Base-by-base conservation (phyloP, 37 sponge, comb jelly and placozoan species). In the Agelas oroides region DNA sequence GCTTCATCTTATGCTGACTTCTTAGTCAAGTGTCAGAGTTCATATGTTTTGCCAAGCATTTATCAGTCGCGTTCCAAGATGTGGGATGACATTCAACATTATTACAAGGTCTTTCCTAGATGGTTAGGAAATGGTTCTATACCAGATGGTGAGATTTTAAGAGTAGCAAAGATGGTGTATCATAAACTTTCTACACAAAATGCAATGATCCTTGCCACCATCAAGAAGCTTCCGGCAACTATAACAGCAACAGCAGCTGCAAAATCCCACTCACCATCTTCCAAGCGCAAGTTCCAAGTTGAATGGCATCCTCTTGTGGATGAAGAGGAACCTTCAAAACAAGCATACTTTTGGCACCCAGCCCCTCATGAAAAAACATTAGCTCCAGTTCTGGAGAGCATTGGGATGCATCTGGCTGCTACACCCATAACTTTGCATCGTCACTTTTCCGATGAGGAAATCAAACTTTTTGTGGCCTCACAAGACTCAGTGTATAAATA, bases 1-100 rank as follows among this genome's bases (percentile, higher is more conserved):
- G 46, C 78, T 6, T 58, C 90, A n/a, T 90, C 94, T 32, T 93
- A 86, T 70, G 65, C 57, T 5, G 8, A 73, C 6, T 87, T 94
- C 58, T 70, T 94, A 21, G 58, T 60, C 12, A 19, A 70, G 5
- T 18, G 15, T 69, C 56, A 30, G 34, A 15, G 23, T 2, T 15
- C 38, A 32, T 65, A 28, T 2, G 0, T 85, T 28, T 23, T 60
- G 3, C 33, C 19, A 69, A 32, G 54, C 21, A 18, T 21, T 14
- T 72, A 72, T 46, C 0, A 34, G 12, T 25, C 41, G n/a, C 33
- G 6, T 39, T 21, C 41, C 32, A 27, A 77, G n/a, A 23, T 38
- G n/a, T 36, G 16, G 25, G 33, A 36, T 63, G 65, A 11, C 40
- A 63, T 31, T 8, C 20, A 56, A 63, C 11, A 3, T 2, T 72